Evolutionary conservation across 1,140 invertebrate species (phyloP).

Genomic region (Aporrectodea caliginosa): DNA sequence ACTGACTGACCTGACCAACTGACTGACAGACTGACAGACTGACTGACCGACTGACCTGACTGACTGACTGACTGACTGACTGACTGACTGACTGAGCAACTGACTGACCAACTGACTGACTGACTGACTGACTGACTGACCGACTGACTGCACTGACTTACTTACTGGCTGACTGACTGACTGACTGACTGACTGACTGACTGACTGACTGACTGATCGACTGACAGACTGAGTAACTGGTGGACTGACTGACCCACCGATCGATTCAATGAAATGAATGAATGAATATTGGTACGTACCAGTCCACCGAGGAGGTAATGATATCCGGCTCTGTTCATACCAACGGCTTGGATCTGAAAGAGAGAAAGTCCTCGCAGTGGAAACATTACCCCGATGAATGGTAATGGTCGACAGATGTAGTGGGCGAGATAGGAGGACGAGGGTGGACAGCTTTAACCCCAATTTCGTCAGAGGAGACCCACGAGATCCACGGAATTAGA

Average conservation of each 20-base stretch:
- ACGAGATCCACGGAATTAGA: too few species aligned
- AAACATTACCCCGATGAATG: too few species aligned
- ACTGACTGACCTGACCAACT: constrained; percentile 1
- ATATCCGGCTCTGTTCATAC: constrained; percentile 34
- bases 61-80: constrained; percentile 6
- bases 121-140: neutral
- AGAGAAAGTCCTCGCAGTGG: neutral
- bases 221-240: neutral
- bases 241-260: neutral
- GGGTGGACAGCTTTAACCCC: too few species aligned
- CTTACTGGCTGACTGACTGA: neutral
- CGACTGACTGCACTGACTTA: neutral
- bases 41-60: constrained; percentile 8
- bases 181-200: constrained; percentile 1
- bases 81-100: too few species aligned
- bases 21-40: constrained; percentile 3
- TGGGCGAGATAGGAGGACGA: too few species aligned
- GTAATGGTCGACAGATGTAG: too few species aligned
- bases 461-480: too few species aligned
- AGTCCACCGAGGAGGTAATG: constrained; percentile 33
- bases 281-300: constrained; percentile 19
- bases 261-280: neutral
- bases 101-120: neutral
- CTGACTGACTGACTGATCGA: constrained; percentile 11
- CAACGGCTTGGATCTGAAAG: constrained; percentile 34